phyloP scores from a whole-genome alignment of 2,797 vertebrate species.

The Onychomys leucogaster region DNA sequence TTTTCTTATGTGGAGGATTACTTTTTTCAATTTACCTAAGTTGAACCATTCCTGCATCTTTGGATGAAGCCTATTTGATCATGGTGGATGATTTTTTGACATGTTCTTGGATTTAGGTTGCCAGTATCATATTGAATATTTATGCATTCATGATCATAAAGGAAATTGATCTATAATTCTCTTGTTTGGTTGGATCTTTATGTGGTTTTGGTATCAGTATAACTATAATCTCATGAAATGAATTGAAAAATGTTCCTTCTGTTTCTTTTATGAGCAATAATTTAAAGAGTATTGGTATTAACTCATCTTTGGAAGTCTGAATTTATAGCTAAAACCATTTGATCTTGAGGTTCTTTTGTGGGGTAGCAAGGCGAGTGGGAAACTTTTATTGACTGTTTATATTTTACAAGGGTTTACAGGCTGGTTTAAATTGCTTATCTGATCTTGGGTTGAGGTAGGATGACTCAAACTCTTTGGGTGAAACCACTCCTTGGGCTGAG shows the following conservation, averaged over 20 bases:
- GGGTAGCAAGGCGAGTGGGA: too few species aligned
- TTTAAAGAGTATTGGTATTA: background rate
- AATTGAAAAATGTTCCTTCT: background rate
- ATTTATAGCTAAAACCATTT: background rate
- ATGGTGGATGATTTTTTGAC: background rate
- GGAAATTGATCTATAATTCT: background rate
- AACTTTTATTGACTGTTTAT: background rate
- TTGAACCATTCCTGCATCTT: background rate
- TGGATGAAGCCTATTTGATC: background rate
- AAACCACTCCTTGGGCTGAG: background rate
- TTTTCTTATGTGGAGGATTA: background rate
- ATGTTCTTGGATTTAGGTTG: background rate
- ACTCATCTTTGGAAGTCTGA: background rate
- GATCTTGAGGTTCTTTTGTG: background rate
- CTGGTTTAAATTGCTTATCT: background rate
- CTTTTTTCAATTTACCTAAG: background rate
- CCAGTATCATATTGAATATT: background rate
- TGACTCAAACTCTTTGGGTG: background rate
- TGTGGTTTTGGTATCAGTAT: background rate
- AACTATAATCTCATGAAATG: background rate
- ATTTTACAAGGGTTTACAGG: background rate
- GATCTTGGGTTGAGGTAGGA: background rate
- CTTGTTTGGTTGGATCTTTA: background rate
- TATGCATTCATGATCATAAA: background rate
- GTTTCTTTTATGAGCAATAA: background rate